These are phyloP conservation scores for Lordiphosa andalusiaca DNA, from an alignment of 2,888 invertebrate species.

Conservation along the genomic window DNA sequence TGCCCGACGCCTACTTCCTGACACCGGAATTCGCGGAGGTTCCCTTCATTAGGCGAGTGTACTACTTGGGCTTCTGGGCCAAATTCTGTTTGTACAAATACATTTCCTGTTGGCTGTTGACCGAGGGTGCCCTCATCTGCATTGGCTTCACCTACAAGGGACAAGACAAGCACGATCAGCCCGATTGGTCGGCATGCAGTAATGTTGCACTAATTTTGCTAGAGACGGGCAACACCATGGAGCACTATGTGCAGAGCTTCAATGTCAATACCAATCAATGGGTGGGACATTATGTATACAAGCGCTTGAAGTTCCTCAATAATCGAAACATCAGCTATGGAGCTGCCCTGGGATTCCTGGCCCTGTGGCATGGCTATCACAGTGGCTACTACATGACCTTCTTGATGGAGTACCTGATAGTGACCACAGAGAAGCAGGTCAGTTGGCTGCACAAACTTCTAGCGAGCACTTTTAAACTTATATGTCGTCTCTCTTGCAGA, in stretches of 20 bases:
- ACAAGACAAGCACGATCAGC: slow-evolving; percentile 85
- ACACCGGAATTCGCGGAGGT: slow-evolving; percentile 83
- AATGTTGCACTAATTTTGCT: slow-evolving; percentile 92
- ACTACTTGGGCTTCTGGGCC: slow-evolving; percentile 91
- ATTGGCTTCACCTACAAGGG: slow-evolving; percentile 86
- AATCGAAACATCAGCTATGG: slow-evolving; percentile 91
- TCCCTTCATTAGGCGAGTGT: slow-evolving; percentile 83
- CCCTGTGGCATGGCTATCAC: slow-evolving; percentile 97
- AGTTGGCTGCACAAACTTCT: slow-evolving; percentile 64
- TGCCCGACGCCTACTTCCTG: slow-evolving; percentile 88
- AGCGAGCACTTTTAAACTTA: no score
- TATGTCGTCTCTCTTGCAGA: slow-evolving; percentile 38
- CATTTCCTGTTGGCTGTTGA: slow-evolving; percentile 94
- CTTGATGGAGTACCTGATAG: slow-evolving; percentile 93
- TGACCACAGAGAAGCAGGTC: slow-evolving; percentile 92
- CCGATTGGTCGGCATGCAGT: slow-evolving; percentile 94
- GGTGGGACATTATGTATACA: slow-evolving; percentile 96
- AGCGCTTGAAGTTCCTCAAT: slow-evolving; percentile 93
- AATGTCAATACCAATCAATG: slow-evolving; percentile 98
- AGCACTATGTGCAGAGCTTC: slow-evolving; percentile 93
- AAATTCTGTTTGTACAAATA: slow-evolving; percentile 94
- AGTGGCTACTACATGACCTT: slow-evolving; percentile 97
- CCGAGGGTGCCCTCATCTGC: slow-evolving; percentile 88
- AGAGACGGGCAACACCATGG: slow-evolving; percentile 91
- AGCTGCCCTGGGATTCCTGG: slow-evolving; percentile 91